phyloP scores from a whole-genome alignment of 2,888 invertebrate genomes.

The Drosophila demipolita region DNA sequence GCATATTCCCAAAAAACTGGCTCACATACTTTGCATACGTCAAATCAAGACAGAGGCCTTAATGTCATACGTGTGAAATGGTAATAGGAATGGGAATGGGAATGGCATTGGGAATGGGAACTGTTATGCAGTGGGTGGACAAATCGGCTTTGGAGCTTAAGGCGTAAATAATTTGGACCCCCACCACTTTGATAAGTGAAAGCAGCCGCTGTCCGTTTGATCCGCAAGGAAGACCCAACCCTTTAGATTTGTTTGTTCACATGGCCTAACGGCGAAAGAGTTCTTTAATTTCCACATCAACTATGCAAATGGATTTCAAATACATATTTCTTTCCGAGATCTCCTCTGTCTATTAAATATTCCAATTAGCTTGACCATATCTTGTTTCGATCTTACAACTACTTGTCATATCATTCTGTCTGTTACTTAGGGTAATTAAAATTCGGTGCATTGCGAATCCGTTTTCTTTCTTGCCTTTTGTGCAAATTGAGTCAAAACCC shows the following conservation, averaged over 20 bases:
- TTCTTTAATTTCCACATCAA: not conserved
- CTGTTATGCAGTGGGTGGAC: constrained; percentile 26
- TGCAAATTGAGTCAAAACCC: constrained; percentile 69
- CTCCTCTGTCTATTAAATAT: not conserved
- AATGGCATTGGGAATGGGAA: constrained; percentile 1
- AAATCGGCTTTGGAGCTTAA: constrained; percentile 78
- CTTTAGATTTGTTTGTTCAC: constrained; percentile 36
- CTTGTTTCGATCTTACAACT: not conserved
- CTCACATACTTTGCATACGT: constrained; percentile 45
- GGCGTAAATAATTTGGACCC: constrained; percentile 79
- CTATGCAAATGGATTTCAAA: not conserved
- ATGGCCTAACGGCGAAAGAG: constrained; percentile 10
- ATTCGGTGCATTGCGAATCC: constrained; percentile 10
- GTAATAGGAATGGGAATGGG: not conserved
- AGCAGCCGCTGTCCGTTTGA: constrained; percentile 61
- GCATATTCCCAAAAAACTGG: constrained; percentile 17
- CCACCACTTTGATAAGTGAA: constrained; percentile 70
- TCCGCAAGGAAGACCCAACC: constrained; percentile 50
- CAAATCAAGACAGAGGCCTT: constrained; percentile 2
- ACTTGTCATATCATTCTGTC: not conserved
- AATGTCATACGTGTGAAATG: constrained; percentile 24
- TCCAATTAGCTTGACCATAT: not conserved
- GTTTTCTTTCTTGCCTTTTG: constrained; percentile 51
- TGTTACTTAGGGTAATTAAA: constrained; percentile 25
- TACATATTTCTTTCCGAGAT: not conserved